Conservation (phyloP, 2,888 invertebrate species). For the Troides aeacus region DNA sequence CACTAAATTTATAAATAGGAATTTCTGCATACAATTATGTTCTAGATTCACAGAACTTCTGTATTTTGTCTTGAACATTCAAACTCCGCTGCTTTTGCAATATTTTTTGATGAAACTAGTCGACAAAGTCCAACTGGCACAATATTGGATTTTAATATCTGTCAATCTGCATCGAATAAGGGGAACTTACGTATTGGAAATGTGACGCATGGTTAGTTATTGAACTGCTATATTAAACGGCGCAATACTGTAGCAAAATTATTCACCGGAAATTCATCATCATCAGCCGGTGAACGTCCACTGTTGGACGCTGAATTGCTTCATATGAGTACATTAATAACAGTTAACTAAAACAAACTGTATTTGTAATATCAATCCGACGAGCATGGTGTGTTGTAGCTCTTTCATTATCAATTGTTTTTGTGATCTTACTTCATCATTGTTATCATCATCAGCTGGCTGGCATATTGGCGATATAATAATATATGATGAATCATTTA, state of each 20-base stretch:
- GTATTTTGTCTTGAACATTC: neutral
- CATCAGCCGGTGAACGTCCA: too few relatives aligned
- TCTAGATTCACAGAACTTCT: neutral
- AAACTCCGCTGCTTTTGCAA: neutral
- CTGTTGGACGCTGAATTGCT: too few relatives aligned
- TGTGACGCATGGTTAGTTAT: neutral
- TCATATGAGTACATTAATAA: too few relatives aligned
- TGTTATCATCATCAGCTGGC: too few relatives aligned
- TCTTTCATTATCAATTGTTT: too few relatives aligned
- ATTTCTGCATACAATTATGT: neutral
- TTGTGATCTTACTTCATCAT: too few relatives aligned
- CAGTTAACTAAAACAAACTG: too few relatives aligned
- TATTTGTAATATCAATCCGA: too few relatives aligned
- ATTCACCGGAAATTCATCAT: neutral
- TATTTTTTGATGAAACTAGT: conserved; percentile 6
- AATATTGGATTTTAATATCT: conserved; percentile 6
- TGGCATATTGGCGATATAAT: too few relatives aligned
- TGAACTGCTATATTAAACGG: neutral
- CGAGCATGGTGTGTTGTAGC: too few relatives aligned
- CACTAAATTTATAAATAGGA: neutral
- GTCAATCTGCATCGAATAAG: conserved; percentile 6
- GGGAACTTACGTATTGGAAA: neutral
- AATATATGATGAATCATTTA: too few relatives aligned
- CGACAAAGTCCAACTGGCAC: neutral
- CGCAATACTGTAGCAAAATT: neutral